These are phyloP conservation scores for Amphiprion ocellaris DNA, from an alignment of 2,113 vertebrate genomes.

Conservation along the genomic window DNA sequence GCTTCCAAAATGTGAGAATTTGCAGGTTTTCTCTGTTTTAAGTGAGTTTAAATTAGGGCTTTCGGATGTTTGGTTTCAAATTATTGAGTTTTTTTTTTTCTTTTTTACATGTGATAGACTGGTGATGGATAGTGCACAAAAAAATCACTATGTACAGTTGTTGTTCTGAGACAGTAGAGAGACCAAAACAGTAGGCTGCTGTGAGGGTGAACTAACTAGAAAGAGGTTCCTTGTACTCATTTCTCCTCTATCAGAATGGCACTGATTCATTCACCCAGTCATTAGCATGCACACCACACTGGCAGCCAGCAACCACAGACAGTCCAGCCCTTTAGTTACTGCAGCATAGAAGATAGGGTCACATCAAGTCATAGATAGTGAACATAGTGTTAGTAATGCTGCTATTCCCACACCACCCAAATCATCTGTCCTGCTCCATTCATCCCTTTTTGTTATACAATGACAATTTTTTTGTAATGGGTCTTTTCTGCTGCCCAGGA, in stretches of 20 bases:
- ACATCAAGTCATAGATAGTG: slow-evolving; percentile 35
- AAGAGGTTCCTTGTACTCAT: slow-evolving; percentile 75
- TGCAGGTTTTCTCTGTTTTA: background rate
- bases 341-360: slow-evolving; percentile 51
- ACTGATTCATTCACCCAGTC: slow-evolving; percentile 73
- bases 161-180: slow-evolving; percentile 52
- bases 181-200: slow-evolving; percentile 54
- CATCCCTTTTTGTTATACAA: slow-evolving; percentile 14
- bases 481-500: slow-evolving; percentile 52
- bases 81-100: background rate
- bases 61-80: background rate
- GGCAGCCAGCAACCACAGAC: slow-evolving; percentile 65
- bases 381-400: slow-evolving; percentile 15
- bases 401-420: background rate
- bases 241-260: slow-evolving; percentile 72
- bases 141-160: slow-evolving; percentile 35
- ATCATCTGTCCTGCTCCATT: slow-evolving; percentile 50
- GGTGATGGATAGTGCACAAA: background rate
- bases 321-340: slow-evolving; percentile 65
- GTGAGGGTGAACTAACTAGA: slow-evolving; percentile 58
- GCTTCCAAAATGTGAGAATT: background rate
- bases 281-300: slow-evolving; percentile 80
- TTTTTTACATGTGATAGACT: background rate
- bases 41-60: background rate
- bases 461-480: slow-evolving; percentile 6